Conservation (phyloP, 2,797 vertebrate species). For the Tamandua tetradactyla region DNA sequence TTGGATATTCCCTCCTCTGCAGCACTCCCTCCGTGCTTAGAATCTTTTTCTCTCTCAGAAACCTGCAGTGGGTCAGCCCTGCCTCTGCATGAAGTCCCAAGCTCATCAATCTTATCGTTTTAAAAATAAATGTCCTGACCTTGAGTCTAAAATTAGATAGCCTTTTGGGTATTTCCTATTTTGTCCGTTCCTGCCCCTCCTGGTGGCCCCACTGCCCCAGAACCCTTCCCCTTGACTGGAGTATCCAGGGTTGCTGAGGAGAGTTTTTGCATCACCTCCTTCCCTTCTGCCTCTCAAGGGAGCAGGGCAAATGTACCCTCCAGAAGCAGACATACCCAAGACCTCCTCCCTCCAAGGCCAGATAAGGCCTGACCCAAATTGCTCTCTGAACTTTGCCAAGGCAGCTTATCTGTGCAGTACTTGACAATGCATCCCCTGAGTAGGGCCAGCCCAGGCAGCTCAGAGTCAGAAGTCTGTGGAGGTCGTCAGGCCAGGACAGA, state of each 20-base stretch:
- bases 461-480: neutral
- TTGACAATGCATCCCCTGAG: neutral
- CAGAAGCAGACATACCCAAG: neutral
- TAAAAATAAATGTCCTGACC: conserved; percentile 73
- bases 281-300: neutral
- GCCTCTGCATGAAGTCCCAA: conserved; percentile 45
- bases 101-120: conserved; percentile 70
- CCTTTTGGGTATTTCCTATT: conserved; percentile 75
- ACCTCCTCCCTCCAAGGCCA: neutral
- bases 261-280: neutral
- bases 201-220: neutral
- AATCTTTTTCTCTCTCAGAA: neutral
- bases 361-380: neutral
- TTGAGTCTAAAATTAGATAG: conserved; percentile 78
- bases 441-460: neutral
- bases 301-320: neutral
- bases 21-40: neutral
- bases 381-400: neutral
- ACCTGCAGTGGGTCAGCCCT: neutral
- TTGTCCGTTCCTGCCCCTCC: conserved; percentile 64
- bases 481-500: neutral
- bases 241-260: neutral
- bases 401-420: rapidly evolving
- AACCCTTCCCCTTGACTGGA: neutral
- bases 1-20: rapidly evolving